These are phyloP conservation scores for Ecdyonurus torrentis DNA, from an alignment of 2,888 invertebrate genomes.

Conservation along the genomic window DNA sequence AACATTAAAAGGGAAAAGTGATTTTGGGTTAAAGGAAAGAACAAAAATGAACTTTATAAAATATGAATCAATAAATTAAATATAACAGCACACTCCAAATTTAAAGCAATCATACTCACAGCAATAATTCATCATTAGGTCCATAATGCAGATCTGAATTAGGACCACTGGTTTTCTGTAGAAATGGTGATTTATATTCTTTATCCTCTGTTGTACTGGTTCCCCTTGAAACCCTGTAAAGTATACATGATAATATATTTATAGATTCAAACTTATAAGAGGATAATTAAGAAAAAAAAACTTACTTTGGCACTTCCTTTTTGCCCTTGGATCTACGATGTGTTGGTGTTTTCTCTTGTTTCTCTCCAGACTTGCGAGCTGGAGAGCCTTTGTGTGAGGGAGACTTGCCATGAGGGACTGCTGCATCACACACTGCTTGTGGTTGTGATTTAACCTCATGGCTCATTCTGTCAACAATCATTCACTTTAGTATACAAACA, in stretches of 20 bases:
- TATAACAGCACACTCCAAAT: too few species aligned
- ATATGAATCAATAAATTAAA: too few species aligned
- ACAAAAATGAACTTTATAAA: too few species aligned
- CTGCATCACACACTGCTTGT: constrained; percentile 2
- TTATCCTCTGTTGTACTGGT: constrained; percentile 31
- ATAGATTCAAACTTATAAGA: too few species aligned
- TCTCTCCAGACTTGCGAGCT: constrained; percentile 6
- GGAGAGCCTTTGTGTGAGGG: constrained; percentile 10
- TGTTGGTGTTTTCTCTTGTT: constrained; percentile 21
- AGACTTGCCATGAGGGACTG: constrained; percentile 5
- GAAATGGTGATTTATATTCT: constrained; percentile 41
- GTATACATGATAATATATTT: too few species aligned
- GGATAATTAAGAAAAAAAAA: constrained; percentile 5
- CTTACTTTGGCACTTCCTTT: constrained; percentile 28
- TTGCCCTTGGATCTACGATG: constrained; percentile 26
- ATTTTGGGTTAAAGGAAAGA: too few species aligned
- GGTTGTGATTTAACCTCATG: constrained; percentile 3
- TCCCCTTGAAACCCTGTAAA: constrained; percentile 26
- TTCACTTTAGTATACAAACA: not conserved
- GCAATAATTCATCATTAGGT: constrained; percentile 53
- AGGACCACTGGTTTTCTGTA: constrained; percentile 43
- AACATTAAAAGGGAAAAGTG: too few species aligned
- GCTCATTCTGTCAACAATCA: not conserved
- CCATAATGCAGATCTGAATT: constrained; percentile 57
- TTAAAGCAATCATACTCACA: too few species aligned